Evolutionary conservation across 2,888 invertebrate species (phyloP).

Genomic region (Charanyca ferruginea): DNA sequence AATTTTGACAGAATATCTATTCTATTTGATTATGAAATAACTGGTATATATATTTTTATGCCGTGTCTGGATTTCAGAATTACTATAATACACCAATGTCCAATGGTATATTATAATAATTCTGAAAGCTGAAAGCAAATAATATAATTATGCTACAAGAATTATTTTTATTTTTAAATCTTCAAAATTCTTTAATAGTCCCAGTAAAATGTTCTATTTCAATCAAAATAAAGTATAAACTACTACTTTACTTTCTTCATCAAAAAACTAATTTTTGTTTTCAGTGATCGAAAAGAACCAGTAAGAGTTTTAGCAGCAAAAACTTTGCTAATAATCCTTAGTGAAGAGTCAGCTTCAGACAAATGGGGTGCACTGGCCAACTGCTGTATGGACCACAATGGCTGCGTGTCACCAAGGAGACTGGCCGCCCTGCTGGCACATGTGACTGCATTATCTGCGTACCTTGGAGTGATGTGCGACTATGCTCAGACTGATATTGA

Average conservation of each 20-base stretch:
- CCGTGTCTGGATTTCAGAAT: background rate
- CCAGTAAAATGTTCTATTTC: no score
- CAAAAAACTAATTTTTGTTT: slow-evolving; percentile 29
- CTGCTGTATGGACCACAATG: slow-evolving; percentile 94
- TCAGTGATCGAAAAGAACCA: slow-evolving; percentile 91
- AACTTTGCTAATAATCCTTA: slow-evolving; percentile 92
- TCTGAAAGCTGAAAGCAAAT: no score
- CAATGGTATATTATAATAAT: no score
- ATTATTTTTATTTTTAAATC: no score
- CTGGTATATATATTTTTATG: background rate
- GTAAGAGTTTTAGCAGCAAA: slow-evolving; percentile 93
- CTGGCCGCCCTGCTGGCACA: slow-evolving; percentile 92
- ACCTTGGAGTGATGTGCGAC: slow-evolving; percentile 92
- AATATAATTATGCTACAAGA: background rate
- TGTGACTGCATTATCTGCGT: slow-evolving; percentile 91
- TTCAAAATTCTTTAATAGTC: no score
- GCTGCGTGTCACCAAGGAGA: slow-evolving; percentile 92
- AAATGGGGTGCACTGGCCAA: slow-evolving; percentile 93
- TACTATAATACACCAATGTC: background rate
- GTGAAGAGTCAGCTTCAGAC: slow-evolving; percentile 92
- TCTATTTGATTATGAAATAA: no score
- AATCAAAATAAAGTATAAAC: no score
- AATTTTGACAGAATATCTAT: no score
- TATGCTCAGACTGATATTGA: slow-evolving; percentile 93
- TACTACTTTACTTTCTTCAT: background rate